These are phyloP conservation scores for Caprella mutica DNA, from an alignment of 2,888 invertebrate species.

Conservation along the genomic window DNA sequence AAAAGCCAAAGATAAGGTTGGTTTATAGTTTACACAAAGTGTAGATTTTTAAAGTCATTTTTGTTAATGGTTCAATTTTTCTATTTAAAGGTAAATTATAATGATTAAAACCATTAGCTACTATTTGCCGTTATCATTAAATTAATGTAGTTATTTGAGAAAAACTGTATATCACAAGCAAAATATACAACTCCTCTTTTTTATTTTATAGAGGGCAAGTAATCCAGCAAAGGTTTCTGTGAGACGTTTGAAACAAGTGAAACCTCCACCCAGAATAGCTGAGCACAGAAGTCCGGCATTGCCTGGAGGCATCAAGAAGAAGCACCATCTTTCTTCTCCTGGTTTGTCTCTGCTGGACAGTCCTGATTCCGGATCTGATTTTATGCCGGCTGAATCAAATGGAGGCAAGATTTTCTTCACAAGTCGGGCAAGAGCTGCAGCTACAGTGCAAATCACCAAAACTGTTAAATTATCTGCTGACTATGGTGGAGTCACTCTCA, in stretches of 20 bases:
- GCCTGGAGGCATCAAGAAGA: background rate
- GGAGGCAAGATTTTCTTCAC: slow-evolving; percentile 22
- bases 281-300: slow-evolving; percentile 16
- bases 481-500: background rate
- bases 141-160: background rate
- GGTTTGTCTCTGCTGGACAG: slow-evolving; percentile 21
- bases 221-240: slow-evolving; percentile 8
- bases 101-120: too few species aligned
- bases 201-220: background rate
- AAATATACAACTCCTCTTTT: too few species aligned
- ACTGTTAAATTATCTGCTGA: slow-evolving; percentile 17
- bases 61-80: too few species aligned
- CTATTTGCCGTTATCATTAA: too few species aligned
- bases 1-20: slow-evolving; percentile 14
- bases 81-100: too few species aligned
- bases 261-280: slow-evolving; percentile 16
- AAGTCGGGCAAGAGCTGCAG: slow-evolving; percentile 26
- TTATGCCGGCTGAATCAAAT: background rate
- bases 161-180: background rate
- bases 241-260: slow-evolving; percentile 18
- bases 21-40: background rate
- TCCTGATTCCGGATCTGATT: slow-evolving; percentile 4
- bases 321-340: slow-evolving; percentile 21
- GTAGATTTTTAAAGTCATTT: too few species aligned
- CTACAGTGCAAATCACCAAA: slow-evolving; percentile 25